Conservation (phyloP, 2,113 vertebrate species). For the Trogon surrucura region DNA sequence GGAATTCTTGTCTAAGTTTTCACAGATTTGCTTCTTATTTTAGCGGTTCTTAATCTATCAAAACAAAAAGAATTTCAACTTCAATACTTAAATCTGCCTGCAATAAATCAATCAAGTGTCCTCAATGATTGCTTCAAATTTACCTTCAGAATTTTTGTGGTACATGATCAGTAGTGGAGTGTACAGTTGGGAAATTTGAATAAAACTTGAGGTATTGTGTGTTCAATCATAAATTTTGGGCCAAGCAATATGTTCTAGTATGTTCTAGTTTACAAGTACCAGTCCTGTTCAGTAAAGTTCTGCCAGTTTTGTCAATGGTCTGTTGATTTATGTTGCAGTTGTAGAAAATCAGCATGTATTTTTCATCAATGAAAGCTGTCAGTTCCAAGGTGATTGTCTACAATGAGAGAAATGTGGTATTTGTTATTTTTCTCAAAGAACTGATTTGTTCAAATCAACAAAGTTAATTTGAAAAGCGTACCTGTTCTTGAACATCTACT, state of each 20-base stretch:
- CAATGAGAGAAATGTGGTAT: background rate
- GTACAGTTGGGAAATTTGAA: background rate
- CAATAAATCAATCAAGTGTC: background rate
- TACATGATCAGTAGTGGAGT: accelerated
- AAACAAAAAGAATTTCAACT: background rate
- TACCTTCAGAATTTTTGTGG: background rate
- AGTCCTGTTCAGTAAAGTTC: background rate
- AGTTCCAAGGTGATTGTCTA: background rate
- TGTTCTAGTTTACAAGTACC: background rate
- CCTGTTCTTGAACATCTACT: background rate
- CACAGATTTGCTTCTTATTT: background rate
- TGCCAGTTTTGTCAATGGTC: background rate
- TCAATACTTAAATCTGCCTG: background rate
- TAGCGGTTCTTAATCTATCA: background rate
- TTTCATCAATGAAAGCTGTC: background rate
- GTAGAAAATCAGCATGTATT: background rate
- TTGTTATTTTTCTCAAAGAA: background rate
- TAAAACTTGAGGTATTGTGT: background rate
- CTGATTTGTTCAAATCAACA: background rate
- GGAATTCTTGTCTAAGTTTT: background rate
- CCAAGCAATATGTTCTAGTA: background rate
- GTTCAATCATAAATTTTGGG: background rate
- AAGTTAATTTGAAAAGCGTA: background rate
- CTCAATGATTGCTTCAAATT: background rate
- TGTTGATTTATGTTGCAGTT: background rate